Base-by-base conservation (phyloP, 2,797 vertebrate genomes). In the Eulemur albifrons region DNA sequence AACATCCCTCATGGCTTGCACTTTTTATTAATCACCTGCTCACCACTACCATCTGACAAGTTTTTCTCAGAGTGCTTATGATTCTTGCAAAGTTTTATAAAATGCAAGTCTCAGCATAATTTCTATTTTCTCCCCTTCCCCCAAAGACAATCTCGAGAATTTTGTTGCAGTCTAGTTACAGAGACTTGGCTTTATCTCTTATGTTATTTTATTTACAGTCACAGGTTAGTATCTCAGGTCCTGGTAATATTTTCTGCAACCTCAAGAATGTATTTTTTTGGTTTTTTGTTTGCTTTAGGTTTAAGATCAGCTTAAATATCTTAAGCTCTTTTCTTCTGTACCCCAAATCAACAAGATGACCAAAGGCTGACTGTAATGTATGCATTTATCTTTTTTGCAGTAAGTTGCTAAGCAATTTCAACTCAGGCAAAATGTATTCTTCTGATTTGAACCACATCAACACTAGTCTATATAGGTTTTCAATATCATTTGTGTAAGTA, bases 321-420 rank as follows among this genome's bases (percentile, higher is more conserved):
- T 89, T 32, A 70, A 63, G 59, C 30, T 61, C n/a, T 69, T 96
- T 86, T 18, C 14, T 84, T 86, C 21, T 77, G 13, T 40, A 77
- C 4, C 90, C 5, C 32, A 35, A 88, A 18, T 81, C 32, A 79
- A 38, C 18, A 7, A 35, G 61, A 69, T 81, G 54, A 61, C 30
- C 17, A 73, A 57, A 88, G 45, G 9, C 14, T 93, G 25, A 50
- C 52, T 38, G 4, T 80, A 40, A 63, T 61, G 17, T 83, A 23
- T 87, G 59, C 18, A 21, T 65, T 0, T 81, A 61, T 32, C 38
- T 52, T 92, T 70, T 87, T 61, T 69, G 14, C 10, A 67, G 23
- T 81, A 87, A 50, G 8, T 94, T 94, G 13, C 61, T 59, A 84
- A 89, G 50, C 43, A 57, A 61, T 88, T 96, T 88, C 15, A 88